Base-by-base conservation (phyloP, 64 coral and sea anemone species). In the Montipora cactus region DNA sequence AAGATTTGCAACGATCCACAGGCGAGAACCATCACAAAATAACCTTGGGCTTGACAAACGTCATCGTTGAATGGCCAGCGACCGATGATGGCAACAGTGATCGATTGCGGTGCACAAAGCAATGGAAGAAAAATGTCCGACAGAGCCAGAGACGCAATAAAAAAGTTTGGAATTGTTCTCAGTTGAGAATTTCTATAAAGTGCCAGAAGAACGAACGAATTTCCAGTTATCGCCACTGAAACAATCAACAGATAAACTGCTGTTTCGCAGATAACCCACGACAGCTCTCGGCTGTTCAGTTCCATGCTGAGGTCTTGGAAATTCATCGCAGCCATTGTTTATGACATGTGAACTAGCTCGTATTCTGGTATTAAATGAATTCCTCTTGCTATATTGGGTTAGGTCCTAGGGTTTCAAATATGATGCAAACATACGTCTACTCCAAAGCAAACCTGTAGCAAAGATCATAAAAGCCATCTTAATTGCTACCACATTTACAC, bases 71-170 rank as follows among this genome's bases (percentile, higher is more conserved):
- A 93, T 12, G 85, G 61, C 92, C 92, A 93, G 11, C 13, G 59
- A 20, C 79, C 80, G 4, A 87, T 12, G 2, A 88, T 75, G 1
- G 52, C 47, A 6, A 80, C 67, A 11, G 59, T 19, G 44, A 88
- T 44, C 20, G 92, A 88, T 6, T 66, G 37, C 10, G 84, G 84
- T 47, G 66, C 66, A 67, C 85, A 77, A 10, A 87, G 21, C 22
- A 93, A 14, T 7, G 83, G 75, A 66, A 93, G 77, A 19, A 88
- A 47, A 4, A 93, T 69, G 25, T 93, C 92, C 8, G 92, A 73
- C 5, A 93, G 70, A 2, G 92, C 92, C 49, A 93, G 61, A 14
- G 84, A 68, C 2, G 52, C 75, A 61, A 93, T 79, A 9, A 88
- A 88, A 1, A 59, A 77, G 61, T 93, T 93, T 0, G 92, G 61